These are phyloP conservation scores for Himalopsyche phryganea DNA, from an alignment of 1,140 invertebrate genomes.

Conservation along the genomic window DNA sequence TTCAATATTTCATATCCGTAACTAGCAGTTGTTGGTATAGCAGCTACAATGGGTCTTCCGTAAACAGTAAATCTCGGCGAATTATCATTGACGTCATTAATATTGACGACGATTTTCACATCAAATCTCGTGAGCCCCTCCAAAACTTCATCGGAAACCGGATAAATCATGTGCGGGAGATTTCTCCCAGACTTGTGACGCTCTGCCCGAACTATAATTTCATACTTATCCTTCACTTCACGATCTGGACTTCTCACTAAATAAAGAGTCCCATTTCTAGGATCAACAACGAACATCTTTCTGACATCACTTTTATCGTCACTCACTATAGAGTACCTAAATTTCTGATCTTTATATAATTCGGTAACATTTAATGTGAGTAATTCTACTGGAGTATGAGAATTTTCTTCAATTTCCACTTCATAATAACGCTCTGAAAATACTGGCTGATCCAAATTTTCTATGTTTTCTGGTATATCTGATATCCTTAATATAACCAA, in stretches of 20 bases:
- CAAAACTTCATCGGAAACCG: constrained; percentile 63
- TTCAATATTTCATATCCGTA: constrained; percentile 77
- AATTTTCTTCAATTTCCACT: constrained; percentile 73
- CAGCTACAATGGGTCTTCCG: constrained; percentile 71
- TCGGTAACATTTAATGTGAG: constrained; percentile 67
- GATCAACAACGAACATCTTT: constrained; percentile 64
- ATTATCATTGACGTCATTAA: constrained; percentile 81
- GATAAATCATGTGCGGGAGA: constrained; percentile 68
- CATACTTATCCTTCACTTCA: constrained; percentile 62
- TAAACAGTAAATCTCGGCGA: constrained; percentile 68
- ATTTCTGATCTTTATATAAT: constrained; percentile 54
- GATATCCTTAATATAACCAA: constrained; percentile 65
- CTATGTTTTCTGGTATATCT: constrained; percentile 59
- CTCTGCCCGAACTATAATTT: constrained; percentile 66
- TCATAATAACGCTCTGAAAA: constrained; percentile 75
- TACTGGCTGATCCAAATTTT: constrained; percentile 54
- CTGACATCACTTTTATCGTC: constrained; percentile 55
- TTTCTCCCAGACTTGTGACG: constrained; percentile 61
- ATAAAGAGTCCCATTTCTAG: constrained; percentile 68
- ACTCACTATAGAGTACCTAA: constrained; percentile 58
- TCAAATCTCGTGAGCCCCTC: constrained; percentile 59
- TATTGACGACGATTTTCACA: constrained; percentile 67
- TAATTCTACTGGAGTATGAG: constrained; percentile 63
- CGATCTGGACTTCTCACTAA: constrained; percentile 66
- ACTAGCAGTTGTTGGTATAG: constrained; percentile 70